Conservation (phyloP, 2,113 vertebrate species). For the Bucco capensis region DNA sequence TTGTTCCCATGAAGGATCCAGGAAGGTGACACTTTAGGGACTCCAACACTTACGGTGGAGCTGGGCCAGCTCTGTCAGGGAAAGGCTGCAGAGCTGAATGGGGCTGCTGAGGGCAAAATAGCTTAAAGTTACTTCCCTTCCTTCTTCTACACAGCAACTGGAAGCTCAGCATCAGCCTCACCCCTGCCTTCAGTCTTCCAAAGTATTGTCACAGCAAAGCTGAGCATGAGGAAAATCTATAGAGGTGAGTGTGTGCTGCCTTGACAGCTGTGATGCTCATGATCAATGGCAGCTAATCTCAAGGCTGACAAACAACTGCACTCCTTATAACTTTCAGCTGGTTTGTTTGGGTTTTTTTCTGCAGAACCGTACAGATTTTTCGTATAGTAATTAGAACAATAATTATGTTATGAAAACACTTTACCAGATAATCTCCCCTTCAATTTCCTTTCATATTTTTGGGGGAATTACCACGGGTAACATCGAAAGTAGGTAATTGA, state of each 20-base stretch:
- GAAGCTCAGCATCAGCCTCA: neutral
- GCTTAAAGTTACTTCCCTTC: neutral
- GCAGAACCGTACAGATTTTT: neutral
- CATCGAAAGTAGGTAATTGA: constrained; percentile 42
- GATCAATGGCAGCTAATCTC: neutral
- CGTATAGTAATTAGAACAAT: constrained; percentile 21
- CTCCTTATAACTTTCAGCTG: neutral
- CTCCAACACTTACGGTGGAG: neutral
- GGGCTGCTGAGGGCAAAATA: neutral
- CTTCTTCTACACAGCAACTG: neutral
- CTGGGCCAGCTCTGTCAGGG: neutral
- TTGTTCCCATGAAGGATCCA: neutral
- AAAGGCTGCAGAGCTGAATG: neutral
- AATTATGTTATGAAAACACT: constrained; percentile 8
- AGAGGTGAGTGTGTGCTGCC: neutral
- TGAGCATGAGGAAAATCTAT: neutral
- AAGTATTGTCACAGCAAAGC: neutral
- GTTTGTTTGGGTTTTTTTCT: no score
- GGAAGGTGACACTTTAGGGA: neutral
- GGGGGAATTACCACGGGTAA: constrained; percentile 18
- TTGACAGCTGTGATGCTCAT: neutral
- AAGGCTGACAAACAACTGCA: neutral
- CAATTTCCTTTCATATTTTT: constrained; percentile 48
- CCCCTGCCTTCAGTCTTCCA: neutral
- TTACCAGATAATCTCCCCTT: constrained; percentile 27